Evolutionary conservation across 2,888 invertebrate species (phyloP).

Genomic region (Mycalesis mineus): DNA sequence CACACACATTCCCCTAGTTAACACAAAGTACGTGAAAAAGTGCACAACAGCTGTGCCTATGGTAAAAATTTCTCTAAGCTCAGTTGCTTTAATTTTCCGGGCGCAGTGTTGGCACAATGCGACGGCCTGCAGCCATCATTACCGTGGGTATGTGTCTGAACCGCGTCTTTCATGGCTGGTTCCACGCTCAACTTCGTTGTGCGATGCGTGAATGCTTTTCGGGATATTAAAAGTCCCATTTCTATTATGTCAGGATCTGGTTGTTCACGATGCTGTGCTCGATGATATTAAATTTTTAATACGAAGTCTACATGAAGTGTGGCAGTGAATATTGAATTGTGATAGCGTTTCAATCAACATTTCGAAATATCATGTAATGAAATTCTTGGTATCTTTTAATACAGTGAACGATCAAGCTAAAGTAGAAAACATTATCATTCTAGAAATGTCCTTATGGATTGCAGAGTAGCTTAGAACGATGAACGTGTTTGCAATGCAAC

Average conservation of each 20-base stretch:
- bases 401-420: conserved; percentile 40
- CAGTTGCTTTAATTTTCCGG: conserved; percentile 68
- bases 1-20: conserved; percentile 12
- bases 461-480: conserved; percentile 72
- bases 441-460: conserved; percentile 56
- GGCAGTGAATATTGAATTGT: too few species aligned
- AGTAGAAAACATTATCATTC: conserved; percentile 46
- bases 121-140: conserved; percentile 59
- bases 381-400: too few species aligned
- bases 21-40: conserved; percentile 29
- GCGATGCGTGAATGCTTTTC: conserved; percentile 37
- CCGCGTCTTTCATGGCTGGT: conserved; percentile 41
- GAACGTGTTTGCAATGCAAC: conserved; percentile 76
- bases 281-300: background rate
- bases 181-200: conserved; percentile 39
- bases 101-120: conserved; percentile 53
- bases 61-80: conserved; percentile 43
- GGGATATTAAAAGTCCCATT: conserved; percentile 32
- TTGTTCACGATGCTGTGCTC: background rate
- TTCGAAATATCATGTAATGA: too few species aligned
- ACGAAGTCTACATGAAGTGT: too few species aligned
- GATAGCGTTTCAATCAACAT: too few species aligned
- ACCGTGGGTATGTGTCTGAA: conserved; percentile 46
- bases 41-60: conserved; percentile 25
- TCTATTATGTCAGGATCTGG: conserved; percentile 22